Conservation (phyloP, 2,888 invertebrate genomes). For the Limnephilus lunatus region DNA sequence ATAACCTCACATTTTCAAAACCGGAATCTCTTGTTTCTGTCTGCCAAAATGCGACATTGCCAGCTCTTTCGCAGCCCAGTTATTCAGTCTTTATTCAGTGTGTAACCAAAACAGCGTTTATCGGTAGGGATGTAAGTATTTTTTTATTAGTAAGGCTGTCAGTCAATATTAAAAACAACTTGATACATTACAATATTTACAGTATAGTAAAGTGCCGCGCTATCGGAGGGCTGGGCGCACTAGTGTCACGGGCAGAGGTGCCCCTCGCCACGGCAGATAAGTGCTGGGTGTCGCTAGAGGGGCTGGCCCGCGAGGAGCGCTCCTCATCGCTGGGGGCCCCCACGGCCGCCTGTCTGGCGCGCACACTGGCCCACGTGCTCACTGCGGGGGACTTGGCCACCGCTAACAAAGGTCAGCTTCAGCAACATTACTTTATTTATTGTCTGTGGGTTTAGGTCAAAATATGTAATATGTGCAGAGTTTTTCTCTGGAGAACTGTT, state of each 20-base stretch:
- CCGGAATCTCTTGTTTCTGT: no score
- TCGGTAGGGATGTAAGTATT: no score
- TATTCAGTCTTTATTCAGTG: no score
- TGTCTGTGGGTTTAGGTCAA: not conserved
- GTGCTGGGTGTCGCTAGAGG: slow-evolving; percentile 69
- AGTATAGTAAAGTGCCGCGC: slow-evolving; percentile 64
- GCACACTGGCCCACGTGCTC: slow-evolving; percentile 45
- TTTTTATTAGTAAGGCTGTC: not conserved
- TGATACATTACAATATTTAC: slow-evolving; percentile 30
- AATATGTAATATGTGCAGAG: no score
- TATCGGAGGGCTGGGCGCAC: slow-evolving; percentile 60
- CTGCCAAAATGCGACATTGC: no score
- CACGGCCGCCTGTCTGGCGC: slow-evolving; percentile 48
- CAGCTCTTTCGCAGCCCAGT: no score
- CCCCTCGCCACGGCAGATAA: slow-evolving; percentile 55
- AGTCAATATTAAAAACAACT: not conserved
- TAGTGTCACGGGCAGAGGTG: slow-evolving; percentile 53
- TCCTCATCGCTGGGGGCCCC: slow-evolving; percentile 43
- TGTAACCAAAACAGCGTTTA: no score
- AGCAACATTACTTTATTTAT: not conserved
- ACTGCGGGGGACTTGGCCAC: slow-evolving; percentile 40
- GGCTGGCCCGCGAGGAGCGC: slow-evolving; percentile 69
- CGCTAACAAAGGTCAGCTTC: slow-evolving; percentile 58
- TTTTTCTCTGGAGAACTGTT: not conserved
- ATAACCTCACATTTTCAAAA: no score